Conservation (phyloP, 2,797 vertebrate species). For the Schizothorax lantsangensis region DNA sequence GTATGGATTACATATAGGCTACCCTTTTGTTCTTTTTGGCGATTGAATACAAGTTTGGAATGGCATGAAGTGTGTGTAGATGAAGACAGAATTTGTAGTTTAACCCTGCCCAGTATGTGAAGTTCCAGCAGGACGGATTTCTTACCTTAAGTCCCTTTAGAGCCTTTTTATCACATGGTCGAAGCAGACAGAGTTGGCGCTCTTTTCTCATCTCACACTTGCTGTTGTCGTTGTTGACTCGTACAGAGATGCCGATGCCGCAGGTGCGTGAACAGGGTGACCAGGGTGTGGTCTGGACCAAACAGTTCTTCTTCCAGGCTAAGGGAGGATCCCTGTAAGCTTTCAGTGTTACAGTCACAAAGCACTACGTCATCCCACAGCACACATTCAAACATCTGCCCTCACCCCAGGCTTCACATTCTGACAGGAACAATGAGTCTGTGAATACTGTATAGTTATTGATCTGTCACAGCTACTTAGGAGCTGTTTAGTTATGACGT, state of each 20-base stretch:
- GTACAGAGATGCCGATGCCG: constrained; percentile 89
- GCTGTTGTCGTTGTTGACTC: constrained; percentile 90
- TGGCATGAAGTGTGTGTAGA: background rate
- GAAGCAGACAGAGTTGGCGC: constrained; percentile 88
- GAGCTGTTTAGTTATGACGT: background rate
- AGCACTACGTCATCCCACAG: constrained; percentile 68
- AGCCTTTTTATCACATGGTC: constrained; percentile 83
- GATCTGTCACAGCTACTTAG: background rate
- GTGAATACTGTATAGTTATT: constrained; percentile 7
- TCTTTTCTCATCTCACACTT: constrained; percentile 93
- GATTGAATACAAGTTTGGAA: background rate
- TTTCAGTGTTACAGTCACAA: constrained; percentile 81
- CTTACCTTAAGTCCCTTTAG: constrained; percentile 85
- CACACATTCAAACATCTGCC: constrained; percentile 32
- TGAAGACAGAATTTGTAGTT: background rate
- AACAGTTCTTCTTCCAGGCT: constrained; percentile 92
- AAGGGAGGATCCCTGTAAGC: constrained; percentile 92
- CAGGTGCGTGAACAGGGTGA: constrained; percentile 92
- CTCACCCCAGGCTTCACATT: constrained; percentile 3
- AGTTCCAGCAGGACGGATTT: background rate
- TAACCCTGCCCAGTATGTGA: background rate
- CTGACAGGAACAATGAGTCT: background rate
- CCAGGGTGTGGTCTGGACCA: constrained; percentile 93
- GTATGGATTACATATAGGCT: background rate
- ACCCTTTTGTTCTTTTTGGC: background rate